Evolutionary conservation across 2,797 vertebrate species (phyloP).

Genomic region (Danio jaintianensis): DNA sequence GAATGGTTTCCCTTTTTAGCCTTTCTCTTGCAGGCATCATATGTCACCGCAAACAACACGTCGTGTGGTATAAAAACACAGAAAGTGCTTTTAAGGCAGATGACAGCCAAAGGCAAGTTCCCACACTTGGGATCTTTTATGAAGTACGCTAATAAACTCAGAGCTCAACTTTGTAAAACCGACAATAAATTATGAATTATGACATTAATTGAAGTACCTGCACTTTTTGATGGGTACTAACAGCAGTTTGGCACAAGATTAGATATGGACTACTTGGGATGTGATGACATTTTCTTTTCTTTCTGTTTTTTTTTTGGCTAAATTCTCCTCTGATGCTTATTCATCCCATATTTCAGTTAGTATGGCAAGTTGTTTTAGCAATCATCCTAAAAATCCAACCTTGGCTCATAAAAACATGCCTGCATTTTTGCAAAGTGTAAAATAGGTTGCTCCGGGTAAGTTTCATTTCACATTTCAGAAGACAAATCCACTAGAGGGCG

Average conservation of each 20-base stretch:
- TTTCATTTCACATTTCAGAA: too few species aligned
- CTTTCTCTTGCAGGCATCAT: conserved; percentile 8
- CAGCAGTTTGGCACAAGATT: neutral
- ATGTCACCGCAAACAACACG: conserved; percentile 11
- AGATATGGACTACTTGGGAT: neutral
- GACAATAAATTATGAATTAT: conserved; percentile 22
- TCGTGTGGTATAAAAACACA: neutral
- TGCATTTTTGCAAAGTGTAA: too few species aligned
- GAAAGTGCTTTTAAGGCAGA: conserved; percentile 26
- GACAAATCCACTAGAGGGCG: too few species aligned
- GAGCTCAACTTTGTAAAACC: neutral
- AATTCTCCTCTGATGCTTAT: neutral
- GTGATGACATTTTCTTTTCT: neutral
- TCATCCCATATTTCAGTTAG: neutral
- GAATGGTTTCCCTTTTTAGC: conserved; percentile 10
- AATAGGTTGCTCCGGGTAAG: too few species aligned
- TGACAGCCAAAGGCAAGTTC: conserved; percentile 47
- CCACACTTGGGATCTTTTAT: conserved; percentile 34
- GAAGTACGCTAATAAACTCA: conserved; percentile 19
- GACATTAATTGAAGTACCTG: conserved; percentile 13
- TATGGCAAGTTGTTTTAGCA: too few species aligned
- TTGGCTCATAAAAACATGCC: too few species aligned
- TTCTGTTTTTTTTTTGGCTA: neutral
- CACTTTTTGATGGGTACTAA: neutral
- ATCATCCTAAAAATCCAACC: too few species aligned